A percentile compares a stretch with the other conserved stretches of the same genome.
phyloP scores from a whole-genome alignment of 2,888 invertebrate species.

The Lampropteryx suffumata region DNA sequence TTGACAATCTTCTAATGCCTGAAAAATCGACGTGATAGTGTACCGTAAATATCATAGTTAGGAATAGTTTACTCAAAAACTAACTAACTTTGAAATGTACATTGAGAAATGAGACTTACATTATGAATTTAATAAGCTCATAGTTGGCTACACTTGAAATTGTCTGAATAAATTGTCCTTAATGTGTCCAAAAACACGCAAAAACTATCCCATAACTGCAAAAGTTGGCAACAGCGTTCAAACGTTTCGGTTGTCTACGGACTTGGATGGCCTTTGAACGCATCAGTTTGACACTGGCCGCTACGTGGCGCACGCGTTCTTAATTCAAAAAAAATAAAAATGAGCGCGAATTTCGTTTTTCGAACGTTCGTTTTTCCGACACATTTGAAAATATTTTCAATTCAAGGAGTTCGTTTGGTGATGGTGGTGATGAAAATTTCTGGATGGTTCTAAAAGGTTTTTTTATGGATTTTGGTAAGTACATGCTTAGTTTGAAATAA shows the following conservation, averaged over 20 bases:
- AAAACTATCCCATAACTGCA: slow-evolving; percentile 32
- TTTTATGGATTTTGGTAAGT: slow-evolving; percentile 26
- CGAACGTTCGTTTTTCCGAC: slow-evolving; percentile 7
- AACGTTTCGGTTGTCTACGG: slow-evolving; percentile 60
- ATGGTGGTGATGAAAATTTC: slow-evolving; percentile 24
- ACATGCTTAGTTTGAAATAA: not conserved
- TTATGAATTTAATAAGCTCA: no score
- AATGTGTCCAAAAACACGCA: not conserved
- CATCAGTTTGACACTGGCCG: slow-evolving; percentile 61
- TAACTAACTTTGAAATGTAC: no score
- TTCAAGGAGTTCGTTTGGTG: slow-evolving; percentile 22
- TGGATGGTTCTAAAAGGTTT: slow-evolving; percentile 13
- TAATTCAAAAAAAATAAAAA: slow-evolving; percentile 33
- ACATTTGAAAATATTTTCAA: slow-evolving; percentile 5
- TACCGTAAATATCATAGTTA: no score
- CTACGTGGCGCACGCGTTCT: slow-evolving; percentile 62
- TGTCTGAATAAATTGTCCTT: no score
- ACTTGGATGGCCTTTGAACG: slow-evolving; percentile 55
- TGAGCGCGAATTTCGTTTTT: slow-evolving; percentile 29
- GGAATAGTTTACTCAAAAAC: no score
- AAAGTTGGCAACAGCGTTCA: slow-evolving; percentile 28
- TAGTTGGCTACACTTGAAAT: no score
- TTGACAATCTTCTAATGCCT: no score
- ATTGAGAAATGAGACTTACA: no score
- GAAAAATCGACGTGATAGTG: no score